Percentiles rank a stretch among this genome's conserved stretches.
phyloP scores from a whole-genome alignment of 2,113 vertebrate species.

The Elaphurus davidianus region DNA sequence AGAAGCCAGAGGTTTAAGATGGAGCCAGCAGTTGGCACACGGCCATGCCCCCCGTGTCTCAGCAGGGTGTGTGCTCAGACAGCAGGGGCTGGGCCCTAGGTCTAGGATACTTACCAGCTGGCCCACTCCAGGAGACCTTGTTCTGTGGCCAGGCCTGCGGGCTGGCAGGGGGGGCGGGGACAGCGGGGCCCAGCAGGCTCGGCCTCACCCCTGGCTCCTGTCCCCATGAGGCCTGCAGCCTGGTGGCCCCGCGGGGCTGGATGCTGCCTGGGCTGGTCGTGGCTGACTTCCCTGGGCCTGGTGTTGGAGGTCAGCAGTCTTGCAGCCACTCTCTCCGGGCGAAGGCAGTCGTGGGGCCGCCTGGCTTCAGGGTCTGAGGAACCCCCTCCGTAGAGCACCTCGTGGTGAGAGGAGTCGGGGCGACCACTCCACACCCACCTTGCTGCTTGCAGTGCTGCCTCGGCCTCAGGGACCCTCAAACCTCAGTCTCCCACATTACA shows the following conservation, averaged over 20 bases:
- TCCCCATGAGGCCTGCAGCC: not conserved
- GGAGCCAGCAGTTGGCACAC: not conserved
- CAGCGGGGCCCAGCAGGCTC: not conserved
- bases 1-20: not conserved
- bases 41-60: not conserved
- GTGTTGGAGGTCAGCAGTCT: not conserved
- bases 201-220: not conserved
- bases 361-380: not conserved
- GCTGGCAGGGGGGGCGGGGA: not conserved
- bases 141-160: not conserved
- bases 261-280: not conserved
- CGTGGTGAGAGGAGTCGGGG: not conserved
- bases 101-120: no score
- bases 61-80: not conserved
- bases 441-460: fast-evolving
- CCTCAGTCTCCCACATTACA: not conserved
- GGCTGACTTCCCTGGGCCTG: not conserved
- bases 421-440: not conserved
- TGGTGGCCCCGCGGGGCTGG: not conserved
- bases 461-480: not conserved
- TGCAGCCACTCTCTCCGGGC: fast-evolving
- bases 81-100: not conserved
- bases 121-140: not conserved
- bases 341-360: not conserved
- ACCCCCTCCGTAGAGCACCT: not conserved